These are phyloP conservation scores for Serrognathus titanus DNA, from an alignment of 2,888 invertebrate genomes.

Conservation along the genomic window DNA sequence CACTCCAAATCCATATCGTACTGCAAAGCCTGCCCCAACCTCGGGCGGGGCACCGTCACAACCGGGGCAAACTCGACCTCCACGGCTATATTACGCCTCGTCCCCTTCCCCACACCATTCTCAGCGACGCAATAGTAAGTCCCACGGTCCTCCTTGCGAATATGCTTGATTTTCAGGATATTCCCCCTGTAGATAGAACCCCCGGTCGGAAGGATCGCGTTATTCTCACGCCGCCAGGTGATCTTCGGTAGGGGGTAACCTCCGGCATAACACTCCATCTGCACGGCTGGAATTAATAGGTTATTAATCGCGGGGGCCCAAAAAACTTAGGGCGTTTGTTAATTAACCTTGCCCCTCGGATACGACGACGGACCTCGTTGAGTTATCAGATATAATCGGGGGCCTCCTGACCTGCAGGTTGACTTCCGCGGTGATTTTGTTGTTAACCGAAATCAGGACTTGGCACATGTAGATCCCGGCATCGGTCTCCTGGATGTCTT, in stretches of 20 bases:
- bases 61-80: slow-evolving; percentile 90
- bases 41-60: slow-evolving; percentile 77
- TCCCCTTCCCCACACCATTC: slow-evolving; percentile 83
- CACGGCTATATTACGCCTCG: slow-evolving; percentile 76
- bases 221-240: slow-evolving; percentile 90
- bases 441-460: slow-evolving; percentile 75
- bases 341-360: slow-evolving; percentile 66
- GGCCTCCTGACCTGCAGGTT: slow-evolving; percentile 83
- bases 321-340: background rate
- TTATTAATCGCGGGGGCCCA: slow-evolving; percentile 17
- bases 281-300: slow-evolving; percentile 56
- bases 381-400: slow-evolving; percentile 90
- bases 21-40: slow-evolving; percentile 83
- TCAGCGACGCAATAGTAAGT: slow-evolving; percentile 93
- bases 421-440: slow-evolving; percentile 79
- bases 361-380: slow-evolving; percentile 78
- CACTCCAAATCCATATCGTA: slow-evolving; percentile 94
- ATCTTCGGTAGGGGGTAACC: slow-evolving; percentile 83
- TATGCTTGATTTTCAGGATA: slow-evolving; percentile 69
- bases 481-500: slow-evolving; percentile 91
- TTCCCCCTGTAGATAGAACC: slow-evolving; percentile 82
- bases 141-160: slow-evolving; percentile 85
- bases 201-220: slow-evolving; percentile 89
- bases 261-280: slow-evolving; percentile 84
- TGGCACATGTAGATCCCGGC: slow-evolving; percentile 87